Percentiles rank a stretch among this genome's conserved stretches.
Conservation (phyloP, 2,888 invertebrate genomes). For the Plebejus anna region DNA sequence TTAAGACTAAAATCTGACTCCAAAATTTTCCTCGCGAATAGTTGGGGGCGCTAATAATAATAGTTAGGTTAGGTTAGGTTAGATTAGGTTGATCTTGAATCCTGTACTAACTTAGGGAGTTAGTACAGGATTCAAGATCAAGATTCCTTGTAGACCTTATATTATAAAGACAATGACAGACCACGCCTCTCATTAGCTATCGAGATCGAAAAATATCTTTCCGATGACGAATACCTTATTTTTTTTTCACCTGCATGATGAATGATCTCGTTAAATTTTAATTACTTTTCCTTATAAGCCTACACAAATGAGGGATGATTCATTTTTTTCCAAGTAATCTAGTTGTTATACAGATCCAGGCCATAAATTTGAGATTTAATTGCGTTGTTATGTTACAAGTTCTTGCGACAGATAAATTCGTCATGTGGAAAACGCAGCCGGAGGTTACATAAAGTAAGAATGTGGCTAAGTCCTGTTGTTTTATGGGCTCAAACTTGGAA, state of each 20-base stretch:
- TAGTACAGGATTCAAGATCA: no score
- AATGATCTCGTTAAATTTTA: slow-evolving; percentile 4
- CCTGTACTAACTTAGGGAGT: no score
- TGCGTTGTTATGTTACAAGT: slow-evolving; percentile 30
- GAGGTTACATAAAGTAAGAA: slow-evolving; percentile 11
- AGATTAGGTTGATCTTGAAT: no score
- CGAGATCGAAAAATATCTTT: background rate
- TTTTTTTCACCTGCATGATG: background rate
- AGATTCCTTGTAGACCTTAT: background rate
- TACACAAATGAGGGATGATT: slow-evolving; percentile 5
- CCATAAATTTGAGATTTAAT: slow-evolving; percentile 38
- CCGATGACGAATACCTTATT: background rate
- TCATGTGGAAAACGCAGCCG: slow-evolving; percentile 28
- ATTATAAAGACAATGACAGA: background rate
- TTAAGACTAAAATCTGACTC: no score
- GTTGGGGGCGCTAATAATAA: no score
- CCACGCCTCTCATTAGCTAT: background rate
- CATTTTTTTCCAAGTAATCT: slow-evolving; percentile 32
- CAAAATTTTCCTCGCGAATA: no score
- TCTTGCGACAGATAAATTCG: slow-evolving; percentile 33
- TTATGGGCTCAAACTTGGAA: background rate
- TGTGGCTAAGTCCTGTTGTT: slow-evolving; percentile 14
- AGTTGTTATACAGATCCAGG: slow-evolving; percentile 33
- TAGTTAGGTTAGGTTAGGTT: no score
- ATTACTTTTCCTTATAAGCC: slow-evolving; percentile 21